Base-by-base conservation (phyloP, 2,888 invertebrate genomes). In the Crossocerus cetratus region DNA sequence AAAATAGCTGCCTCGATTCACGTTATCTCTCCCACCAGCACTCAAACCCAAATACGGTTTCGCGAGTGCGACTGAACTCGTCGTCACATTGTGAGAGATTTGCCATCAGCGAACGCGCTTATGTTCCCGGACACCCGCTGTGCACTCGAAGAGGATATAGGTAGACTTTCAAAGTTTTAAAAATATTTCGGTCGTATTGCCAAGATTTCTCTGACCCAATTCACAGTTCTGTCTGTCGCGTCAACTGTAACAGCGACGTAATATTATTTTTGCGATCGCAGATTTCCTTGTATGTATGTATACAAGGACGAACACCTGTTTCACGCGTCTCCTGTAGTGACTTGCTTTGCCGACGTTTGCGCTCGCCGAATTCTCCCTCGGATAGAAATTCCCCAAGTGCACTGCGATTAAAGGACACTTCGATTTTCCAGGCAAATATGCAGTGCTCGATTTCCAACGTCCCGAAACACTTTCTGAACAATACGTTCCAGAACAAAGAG, bases 401-500 rank as follows among this genome's bases (percentile, higher is more conserved):
- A 13, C 14, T 49, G 49, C 3, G 3, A 49, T n/a, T 49, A 49
- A 16, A 16, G 14, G 49, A 13, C 49, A 13, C n/a, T 16, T 49
- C 32, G 16, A 14, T 49, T 14, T 49, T 49, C n/a, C n/a, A 49
- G 49, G 14, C 4, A 49, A 49, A 49, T 49, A 49, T 16, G n/a
- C n/a, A 49, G 4, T 1, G 4, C 49, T 49, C 49, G 4, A 0
- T 61, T 54, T 76, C 74, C 59, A 14, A 44, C 43, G 0, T 42
- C 20, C 5, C 77, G 13, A 91, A 91, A 75, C 83, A 86, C 55
- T 84, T 92, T 49, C 86, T 95, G 32, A 94, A 95, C 89, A 89
- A 91, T 71, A 84, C 93, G 44, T 94, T 96, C 83, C 92, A 91
- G 55, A 93, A 93, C 69, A 93, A 93, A 86, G 96, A 96, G 90